Base-by-base conservation (phyloP, 2,888 invertebrate genomes). In the Platynereis dumerilii region DNA sequence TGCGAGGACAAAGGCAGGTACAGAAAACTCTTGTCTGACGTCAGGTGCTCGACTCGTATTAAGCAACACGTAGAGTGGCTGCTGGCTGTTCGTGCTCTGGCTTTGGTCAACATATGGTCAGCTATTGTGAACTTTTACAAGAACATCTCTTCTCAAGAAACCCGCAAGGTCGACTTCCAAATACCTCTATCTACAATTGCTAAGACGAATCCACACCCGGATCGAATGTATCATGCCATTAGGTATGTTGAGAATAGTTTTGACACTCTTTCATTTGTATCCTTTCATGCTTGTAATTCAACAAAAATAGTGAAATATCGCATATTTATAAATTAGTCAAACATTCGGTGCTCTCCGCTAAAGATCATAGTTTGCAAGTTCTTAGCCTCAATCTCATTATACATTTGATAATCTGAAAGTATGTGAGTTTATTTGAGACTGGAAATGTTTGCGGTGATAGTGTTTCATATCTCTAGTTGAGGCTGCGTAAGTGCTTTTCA, bases 1-100 rank as follows among this genome's bases (percentile, higher is more conserved):
- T 82, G 81, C 5, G 78, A 78, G 45, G 73, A 75, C 54, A 73
- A 75, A 15, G 72, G 67, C 5, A 69, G 74, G 28, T 82, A 82
- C 67, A 78, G 78, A 64, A 72, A 70, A 28, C 69, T 83, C 15
- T 67, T 83, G 29, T 76, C 82, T 2, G 81, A 83, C 71, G 82
- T 82, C 0, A 77, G 76, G 67, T 78, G 79, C 67, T 78, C 80
- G 58, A 83, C 82, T 1, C 70, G 72, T 29, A 78, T 79, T 58
- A 76, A 75, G 65, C 79, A 80, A 69, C 77, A 79, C 75, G 81
- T 81, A 27, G 82, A 83, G 70, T 81, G 80, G 80, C 61, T 79
- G 34, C 71, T 83, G 42, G 82, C 81, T 15, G 77, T 77, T 12
- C 72, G 83, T 10, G 78, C 80, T 20, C 82, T 80, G 73, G 76